Evolutionary conservation across 1,140 invertebrate species (phyloP).

Genomic region (Drosophila mayri): DNA sequence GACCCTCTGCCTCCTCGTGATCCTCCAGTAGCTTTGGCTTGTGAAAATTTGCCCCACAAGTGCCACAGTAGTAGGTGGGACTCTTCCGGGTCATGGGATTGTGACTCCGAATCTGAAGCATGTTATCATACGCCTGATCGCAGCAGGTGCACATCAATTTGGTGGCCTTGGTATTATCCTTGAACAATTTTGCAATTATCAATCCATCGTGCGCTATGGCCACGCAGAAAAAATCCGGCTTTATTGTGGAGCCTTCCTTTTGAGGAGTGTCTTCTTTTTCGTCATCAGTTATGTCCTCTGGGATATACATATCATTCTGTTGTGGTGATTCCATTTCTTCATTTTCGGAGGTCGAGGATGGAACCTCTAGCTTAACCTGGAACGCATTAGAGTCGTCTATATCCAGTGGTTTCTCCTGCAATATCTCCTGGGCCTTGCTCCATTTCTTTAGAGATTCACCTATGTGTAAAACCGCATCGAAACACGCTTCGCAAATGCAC

Average conservation of each 20-base stretch:
- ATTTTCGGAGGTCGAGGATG: not conserved
- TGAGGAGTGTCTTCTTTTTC: not conserved
- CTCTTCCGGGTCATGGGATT: not conserved
- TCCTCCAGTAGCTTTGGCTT: not conserved
- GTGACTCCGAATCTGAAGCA: conserved; percentile 18
- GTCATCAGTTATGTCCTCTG: not conserved
- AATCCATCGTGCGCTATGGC: conserved; percentile 15
- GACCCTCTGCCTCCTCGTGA: not conserved
- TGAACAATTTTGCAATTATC: conserved; percentile 10
- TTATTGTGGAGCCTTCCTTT: no score
- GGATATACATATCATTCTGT: not conserved
- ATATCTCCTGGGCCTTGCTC: conserved; percentile 1
- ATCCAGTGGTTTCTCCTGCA: conserved; percentile 14
- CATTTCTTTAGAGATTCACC: conserved; percentile 15
- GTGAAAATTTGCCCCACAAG: not conserved
- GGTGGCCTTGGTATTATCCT: conserved; percentile 13
- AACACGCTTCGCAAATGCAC: conserved; percentile 15
- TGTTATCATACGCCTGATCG: not conserved
- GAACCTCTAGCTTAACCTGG: conserved; percentile 7
- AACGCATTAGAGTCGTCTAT: conserved; percentile 31
- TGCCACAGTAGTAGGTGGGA: conserved; percentile 21
- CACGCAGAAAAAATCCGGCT: conserved; percentile 10
- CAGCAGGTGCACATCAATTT: conserved; percentile 27
- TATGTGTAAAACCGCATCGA: not conserved
- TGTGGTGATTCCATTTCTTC: not conserved